Percentiles rank a stretch among this genome's conserved stretches.
phyloP scores from a whole-genome alignment of 2,113 vertebrate species.

The Micromys minutus region DNA sequence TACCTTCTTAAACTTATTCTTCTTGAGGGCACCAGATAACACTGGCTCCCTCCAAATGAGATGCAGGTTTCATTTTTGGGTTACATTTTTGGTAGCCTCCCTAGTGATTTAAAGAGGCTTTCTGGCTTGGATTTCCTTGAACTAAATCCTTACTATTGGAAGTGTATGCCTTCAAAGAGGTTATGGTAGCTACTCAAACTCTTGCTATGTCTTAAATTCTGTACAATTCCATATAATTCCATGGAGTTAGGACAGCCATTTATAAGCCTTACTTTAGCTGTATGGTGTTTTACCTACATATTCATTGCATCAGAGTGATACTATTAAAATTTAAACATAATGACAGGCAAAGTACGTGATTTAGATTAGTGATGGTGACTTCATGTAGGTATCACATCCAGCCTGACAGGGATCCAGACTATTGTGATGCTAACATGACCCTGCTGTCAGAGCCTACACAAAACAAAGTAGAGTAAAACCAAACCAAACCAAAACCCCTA shows the following conservation, averaged over 20 bases:
- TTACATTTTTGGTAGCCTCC: background rate
- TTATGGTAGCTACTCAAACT: background rate
- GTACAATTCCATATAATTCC: background rate
- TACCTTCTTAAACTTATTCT: background rate
- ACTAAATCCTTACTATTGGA: background rate
- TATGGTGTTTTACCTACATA: background rate
- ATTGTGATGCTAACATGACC: accelerated
- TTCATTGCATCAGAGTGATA: background rate
- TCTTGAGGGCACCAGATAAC: background rate
- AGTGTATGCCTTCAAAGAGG: background rate
- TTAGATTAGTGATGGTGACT: background rate
- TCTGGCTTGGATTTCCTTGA: background rate
- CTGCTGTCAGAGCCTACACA: background rate
- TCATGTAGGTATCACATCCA: background rate
- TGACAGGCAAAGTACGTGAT: background rate
- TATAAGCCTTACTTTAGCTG: background rate
- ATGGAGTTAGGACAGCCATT: no score
- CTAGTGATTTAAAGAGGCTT: background rate
- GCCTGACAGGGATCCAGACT: background rate
- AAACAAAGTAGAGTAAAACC: no score
- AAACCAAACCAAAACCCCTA: background rate
- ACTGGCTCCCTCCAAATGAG: background rate
- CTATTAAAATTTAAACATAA: background rate
- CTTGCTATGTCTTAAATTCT: background rate
- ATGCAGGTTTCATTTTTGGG: background rate